These are phyloP conservation scores for Horisme vitalbata DNA, from an alignment of 2,888 invertebrate species.

Conservation along the genomic window DNA sequence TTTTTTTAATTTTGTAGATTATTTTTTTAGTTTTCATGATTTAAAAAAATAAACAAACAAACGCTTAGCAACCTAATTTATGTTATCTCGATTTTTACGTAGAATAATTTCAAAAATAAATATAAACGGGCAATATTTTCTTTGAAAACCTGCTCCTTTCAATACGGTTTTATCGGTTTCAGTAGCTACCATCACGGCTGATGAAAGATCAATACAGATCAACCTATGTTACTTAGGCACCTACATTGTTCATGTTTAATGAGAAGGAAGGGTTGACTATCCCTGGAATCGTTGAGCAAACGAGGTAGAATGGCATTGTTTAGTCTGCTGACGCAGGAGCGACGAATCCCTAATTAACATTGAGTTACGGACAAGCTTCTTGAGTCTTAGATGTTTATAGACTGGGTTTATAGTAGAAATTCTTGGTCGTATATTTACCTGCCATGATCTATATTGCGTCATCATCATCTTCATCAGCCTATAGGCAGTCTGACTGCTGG, in stretches of 20 bases:
- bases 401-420: slow-evolving; percentile 4
- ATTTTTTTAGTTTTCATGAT: too few species aligned
- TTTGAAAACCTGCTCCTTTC: slow-evolving; percentile 1
- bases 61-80: too few species aligned
- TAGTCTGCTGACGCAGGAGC: slow-evolving; percentile 32
- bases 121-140: not conserved
- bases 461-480: too few species aligned
- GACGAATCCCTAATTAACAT: slow-evolving; percentile 41
- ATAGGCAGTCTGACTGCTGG: too few species aligned
- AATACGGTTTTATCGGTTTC: slow-evolving; percentile 10
- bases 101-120: not conserved
- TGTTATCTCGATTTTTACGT: too few species aligned
- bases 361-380: slow-evolving; percentile 34
- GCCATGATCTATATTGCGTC: too few species aligned
- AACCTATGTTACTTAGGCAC: slow-evolving; percentile 35
- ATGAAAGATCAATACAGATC: slow-evolving; percentile 26
- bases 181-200: slow-evolving; percentile 18
- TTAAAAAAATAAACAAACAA: too few species aligned
- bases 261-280: slow-evolving; percentile 46
- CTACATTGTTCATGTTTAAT: slow-evolving; percentile 53
- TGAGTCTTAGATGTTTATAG: slow-evolving; percentile 13
- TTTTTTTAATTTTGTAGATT: too few species aligned
- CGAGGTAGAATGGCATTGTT: slow-evolving; percentile 44
- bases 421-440: not conserved
- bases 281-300: slow-evolving; percentile 39